phyloP scores from a whole-genome alignment of 2,113 vertebrate species.

The Phocoena sinus region DNA sequence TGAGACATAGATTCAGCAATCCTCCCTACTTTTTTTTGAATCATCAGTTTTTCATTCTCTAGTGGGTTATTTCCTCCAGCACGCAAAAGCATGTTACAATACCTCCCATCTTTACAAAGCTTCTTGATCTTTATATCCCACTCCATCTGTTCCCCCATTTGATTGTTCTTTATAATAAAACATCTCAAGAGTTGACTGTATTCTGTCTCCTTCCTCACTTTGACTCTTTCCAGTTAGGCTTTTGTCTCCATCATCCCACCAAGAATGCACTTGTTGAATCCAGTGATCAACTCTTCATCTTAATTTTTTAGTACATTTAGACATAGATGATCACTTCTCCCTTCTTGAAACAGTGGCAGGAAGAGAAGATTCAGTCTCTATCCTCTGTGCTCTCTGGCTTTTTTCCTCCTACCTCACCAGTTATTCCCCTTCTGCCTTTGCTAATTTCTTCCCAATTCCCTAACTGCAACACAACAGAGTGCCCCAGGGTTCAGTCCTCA shows the following conservation, averaged over 20 bases:
- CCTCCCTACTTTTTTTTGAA: neutral
- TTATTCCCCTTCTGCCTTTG: neutral
- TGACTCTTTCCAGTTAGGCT: neutral
- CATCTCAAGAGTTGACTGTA: neutral
- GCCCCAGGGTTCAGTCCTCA: neutral
- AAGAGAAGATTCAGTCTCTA: neutral
- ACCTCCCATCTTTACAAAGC: neutral
- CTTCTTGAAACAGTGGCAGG: neutral
- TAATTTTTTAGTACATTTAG: conserved; percentile 10
- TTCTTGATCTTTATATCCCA: neutral
- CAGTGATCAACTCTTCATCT: neutral
- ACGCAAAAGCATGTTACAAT: neutral
- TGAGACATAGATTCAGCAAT: neutral
- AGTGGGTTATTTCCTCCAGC: neutral
- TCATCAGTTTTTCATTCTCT: neutral
- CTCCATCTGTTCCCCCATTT: neutral
- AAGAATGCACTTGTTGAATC: conserved; percentile 2
- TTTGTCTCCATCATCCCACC: neutral
- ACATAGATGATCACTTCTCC: neutral
- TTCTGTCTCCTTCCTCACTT: neutral
- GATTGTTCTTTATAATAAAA: conserved; percentile 2
- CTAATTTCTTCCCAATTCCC: neutral
- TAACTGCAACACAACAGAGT: neutral
- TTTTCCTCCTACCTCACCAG: neutral
- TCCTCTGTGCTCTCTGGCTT: neutral